Base-by-base conservation (phyloP, 2,113 vertebrate species). In the Ranitomeya variabilis region DNA sequence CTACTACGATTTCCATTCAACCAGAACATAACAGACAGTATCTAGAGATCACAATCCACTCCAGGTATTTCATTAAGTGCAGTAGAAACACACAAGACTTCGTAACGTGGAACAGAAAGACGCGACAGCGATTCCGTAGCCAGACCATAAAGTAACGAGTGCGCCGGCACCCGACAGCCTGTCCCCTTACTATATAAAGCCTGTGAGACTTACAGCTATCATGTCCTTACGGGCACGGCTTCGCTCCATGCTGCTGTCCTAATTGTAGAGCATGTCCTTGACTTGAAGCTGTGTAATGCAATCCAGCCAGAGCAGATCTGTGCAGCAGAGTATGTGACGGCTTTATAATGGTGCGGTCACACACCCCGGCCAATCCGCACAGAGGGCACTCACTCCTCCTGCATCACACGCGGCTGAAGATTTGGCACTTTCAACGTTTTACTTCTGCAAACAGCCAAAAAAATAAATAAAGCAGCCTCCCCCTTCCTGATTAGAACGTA, bases 161-260 rank as follows among this genome's bases (percentile, higher is more conserved):
- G 37, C 37, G 26, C 13, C 10, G 0, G 14, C 74, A 77, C 13
- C 52, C 9, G 0, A n/a, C 74, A 54, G 76, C 45, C 71, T 18
- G n/a, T 9, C 19, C 45, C 16, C 51, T 8, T 54, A 2, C 19
- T 77, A 52, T 6, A 80, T 4, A 78, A n/a, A 54, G 54, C 6
- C 76, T 9, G 62, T 2, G 9, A 52, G 7, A 95, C 95, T 86
- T 95, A 96, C 95, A 90, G 80, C 91, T 66, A 93, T 91, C 90
- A 92, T 92, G 90, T 93, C 94, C 92, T 90, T 94, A 89, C 93
- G 92, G 86, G 89, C 92, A n/a, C 1, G 87, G 89, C 91, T 91
- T 91, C 90, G 91, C 88, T 95, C 95, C 95, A 96, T 94, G 86
- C 88, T 62, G 89, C 89, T 57, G 90, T 90, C 55, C 87, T 86